Evolutionary conservation across 2,888 invertebrate genomes (phyloP), one percentile per base, ranked within the genome.

Genomic region (Altica lythri): DNA sequence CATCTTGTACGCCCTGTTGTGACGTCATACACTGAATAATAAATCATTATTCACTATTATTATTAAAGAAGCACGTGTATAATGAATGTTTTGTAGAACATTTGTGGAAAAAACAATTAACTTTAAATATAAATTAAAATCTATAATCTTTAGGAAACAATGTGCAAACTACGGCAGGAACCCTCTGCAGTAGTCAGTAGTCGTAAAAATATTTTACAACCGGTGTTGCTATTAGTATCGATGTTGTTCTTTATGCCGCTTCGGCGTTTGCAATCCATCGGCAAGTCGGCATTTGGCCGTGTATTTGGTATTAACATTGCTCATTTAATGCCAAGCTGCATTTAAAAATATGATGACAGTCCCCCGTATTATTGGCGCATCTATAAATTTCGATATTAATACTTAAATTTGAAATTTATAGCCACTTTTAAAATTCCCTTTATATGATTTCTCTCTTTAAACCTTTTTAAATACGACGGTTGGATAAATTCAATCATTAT

Each of bases 381-480:
- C 65, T 68, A 69, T 72, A 71, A 72, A 71, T 71, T 68, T 66
- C 66, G 68, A 68, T 68, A 68, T 68, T 68, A 67, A 68, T 68
- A 69, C 67, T 67, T 67, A 69, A 69, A 69, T 67, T 64, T 62
- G 67, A 68, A 69, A 72, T 72, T 72, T 72, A 72, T 71, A 68
- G 68, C 68, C 59, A 64, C 68, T 71, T 70, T 70, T 71, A 70
- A 64, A 71, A 68, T 65, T 65, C 66, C 64, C 65, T 45, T 45
- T 61, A 65, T 67, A 51, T 45, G 38, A 57, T 65, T 49, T 45
- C 35, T 49, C 42, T 45, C 37, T 60, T 60, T 55, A 60, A 57
- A 56, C 53, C 53, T 53, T 57, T 57, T 60, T 60, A 57, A 60
- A 60, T 51, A 60, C 55, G 56, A 57, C 57, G 53, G 53, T 51